phyloP scores from a whole-genome alignment of 2,113 vertebrate genomes.

The Hemicordylus capensis region DNA sequence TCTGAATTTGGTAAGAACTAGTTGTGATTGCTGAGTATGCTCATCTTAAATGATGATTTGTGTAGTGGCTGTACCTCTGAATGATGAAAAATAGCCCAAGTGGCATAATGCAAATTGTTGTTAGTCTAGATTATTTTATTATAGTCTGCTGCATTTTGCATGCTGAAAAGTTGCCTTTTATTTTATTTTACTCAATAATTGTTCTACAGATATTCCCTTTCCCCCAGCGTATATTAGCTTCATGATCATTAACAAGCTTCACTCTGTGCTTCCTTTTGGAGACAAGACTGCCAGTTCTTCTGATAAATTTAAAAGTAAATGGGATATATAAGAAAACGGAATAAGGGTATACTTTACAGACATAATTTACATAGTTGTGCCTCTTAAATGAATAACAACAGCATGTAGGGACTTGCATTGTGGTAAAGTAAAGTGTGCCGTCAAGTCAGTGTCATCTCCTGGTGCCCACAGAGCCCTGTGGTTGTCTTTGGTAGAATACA shows the following conservation, averaged over 20 bases:
- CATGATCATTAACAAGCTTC: background rate
- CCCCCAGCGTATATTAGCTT: background rate
- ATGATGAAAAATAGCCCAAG: background rate
- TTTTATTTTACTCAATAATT: background rate
- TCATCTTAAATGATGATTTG: background rate
- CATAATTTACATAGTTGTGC: background rate
- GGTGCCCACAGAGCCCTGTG: too few species aligned
- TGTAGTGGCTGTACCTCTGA: background rate
- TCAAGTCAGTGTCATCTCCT: too few species aligned
- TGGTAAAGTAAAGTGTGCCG: too few species aligned
- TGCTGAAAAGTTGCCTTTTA: background rate
- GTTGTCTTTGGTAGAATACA: too few species aligned
- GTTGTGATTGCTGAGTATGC: background rate
- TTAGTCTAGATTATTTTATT: background rate
- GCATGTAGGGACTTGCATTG: too few species aligned
- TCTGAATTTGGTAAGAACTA: background rate
- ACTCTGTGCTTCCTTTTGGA: background rate
- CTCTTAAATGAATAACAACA: background rate
- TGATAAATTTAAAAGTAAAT: background rate
- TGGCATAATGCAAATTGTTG: background rate
- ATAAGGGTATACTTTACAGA: background rate
- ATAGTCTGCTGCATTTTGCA: background rate
- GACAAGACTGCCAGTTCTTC: background rate
- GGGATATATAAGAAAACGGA: background rate
- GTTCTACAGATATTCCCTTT: background rate